Evolutionary conservation across 2,888 invertebrate species (phyloP).

Genomic region (Crossocerus cetratus): DNA sequence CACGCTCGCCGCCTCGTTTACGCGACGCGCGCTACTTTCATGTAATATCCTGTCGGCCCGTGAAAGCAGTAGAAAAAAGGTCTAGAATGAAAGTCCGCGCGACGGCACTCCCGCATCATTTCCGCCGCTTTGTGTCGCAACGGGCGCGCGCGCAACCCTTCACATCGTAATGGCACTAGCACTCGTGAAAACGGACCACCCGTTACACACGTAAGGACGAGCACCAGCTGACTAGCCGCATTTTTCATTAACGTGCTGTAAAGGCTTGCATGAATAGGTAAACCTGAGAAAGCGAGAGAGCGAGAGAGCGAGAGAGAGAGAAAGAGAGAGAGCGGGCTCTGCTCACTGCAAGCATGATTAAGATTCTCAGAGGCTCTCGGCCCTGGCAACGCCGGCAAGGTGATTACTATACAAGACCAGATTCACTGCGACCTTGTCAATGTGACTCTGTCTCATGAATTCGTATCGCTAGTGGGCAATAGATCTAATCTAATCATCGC

Average conservation of each 20-base stretch:
- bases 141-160: slow-evolving; percentile 6
- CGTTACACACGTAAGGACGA: slow-evolving; percentile 59
- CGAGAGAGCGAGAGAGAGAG: slow-evolving; percentile 42
- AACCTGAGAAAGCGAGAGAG: slow-evolving; percentile 50
- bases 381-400: slow-evolving; percentile 36
- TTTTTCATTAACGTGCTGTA: slow-evolving; percentile 74
- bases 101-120: too few relatives aligned
- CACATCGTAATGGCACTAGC: neutral
- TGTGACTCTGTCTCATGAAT: neutral
- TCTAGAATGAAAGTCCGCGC: too few relatives aligned
- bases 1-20: slow-evolving; percentile 24
- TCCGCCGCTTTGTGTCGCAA: slow-evolving; percentile 15
- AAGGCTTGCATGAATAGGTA: slow-evolving; percentile 72
- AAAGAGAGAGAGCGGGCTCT: slow-evolving; percentile 55
- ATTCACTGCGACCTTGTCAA: slow-evolving; percentile 33
- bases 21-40: slow-evolving; percentile 35
- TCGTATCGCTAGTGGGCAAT: too few relatives aligned
- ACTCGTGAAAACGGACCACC: slow-evolving; percentile 44
- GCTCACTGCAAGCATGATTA: slow-evolving; percentile 50
- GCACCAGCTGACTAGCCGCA: slow-evolving; percentile 69
- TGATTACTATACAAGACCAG: slow-evolving; percentile 33
- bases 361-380: slow-evolving; percentile 50
- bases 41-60: slow-evolving; percentile 26
- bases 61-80: too few relatives aligned
- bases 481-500: too few relatives aligned